Evolutionary conservation across 2,797 vertebrate species (phyloP), one percentile per base, ranked within the genome.

Genomic region (Steatocranus sp.): DNA sequence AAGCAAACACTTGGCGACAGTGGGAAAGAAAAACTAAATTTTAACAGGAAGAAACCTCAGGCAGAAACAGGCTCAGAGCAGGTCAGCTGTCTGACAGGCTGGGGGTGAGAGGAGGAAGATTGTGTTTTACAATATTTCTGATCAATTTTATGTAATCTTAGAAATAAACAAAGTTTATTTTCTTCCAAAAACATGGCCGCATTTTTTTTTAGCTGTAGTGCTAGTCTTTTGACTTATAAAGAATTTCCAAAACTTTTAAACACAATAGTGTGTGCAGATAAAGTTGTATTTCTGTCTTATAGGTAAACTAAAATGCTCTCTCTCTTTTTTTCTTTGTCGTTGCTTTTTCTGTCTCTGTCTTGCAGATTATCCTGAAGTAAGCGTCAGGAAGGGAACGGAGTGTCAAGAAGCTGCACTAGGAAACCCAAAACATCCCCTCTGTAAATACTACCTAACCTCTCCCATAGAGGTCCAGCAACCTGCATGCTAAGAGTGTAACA

Each of bases 301-400:
- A 81, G 43, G 53, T 56, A 1, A 38, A 82, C 46, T 88, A 77
- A 87, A 82, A 18, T 4, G 32, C 6, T 75, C 18, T 83, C 49
- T 81, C 49, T 36, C 25, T 82, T 36, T 27, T 81, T 53, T 23
- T 38, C 32, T 54, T 9, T 56, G 12, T 27, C 5, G 12, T 18
- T 43, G 15, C 3, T 23, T 6, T 68, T 17, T 81, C 17, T 82
- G 30, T 61, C 7, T 58, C 54, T 81, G 30, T 87, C 77, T 81
- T 91, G 32, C 97, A 99, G 98, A 99, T 99, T 95, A 99, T 99
- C 96, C 98, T 99, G 98, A 99, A 99, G 96, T 99, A 97, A 97
- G 90, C 32, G 70, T 93, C 96, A 95, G 97, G 93, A 97, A 95
- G 9, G 97, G 95, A 94, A 93, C 83, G 79, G 97, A 97, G 96